Percentiles rank a stretch among this genome's conserved stretches.
These are phyloP conservation scores for Brachyptera putata DNA, from an alignment of 2,888 invertebrate species.

Conservation along the genomic window DNA sequence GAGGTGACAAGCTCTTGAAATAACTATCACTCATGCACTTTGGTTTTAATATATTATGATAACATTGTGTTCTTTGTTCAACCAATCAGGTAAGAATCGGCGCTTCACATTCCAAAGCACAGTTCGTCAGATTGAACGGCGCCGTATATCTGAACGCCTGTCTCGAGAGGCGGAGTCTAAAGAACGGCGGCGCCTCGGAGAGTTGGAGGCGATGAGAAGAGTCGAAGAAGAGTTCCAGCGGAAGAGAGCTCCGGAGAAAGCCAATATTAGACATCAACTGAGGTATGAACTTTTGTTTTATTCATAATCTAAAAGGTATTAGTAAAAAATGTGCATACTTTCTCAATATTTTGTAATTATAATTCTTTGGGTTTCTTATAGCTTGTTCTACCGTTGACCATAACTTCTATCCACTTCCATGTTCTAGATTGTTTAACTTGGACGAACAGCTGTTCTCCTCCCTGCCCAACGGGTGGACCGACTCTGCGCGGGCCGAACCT, in stretches of 20 bases:
- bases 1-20: too few species aligned
- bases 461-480: conserved; percentile 49
- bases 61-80: not conserved
- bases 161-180: conserved; percentile 72
- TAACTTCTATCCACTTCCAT: too few species aligned
- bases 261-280: conserved; percentile 65
- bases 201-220: conserved; percentile 76
- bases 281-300: too few species aligned
- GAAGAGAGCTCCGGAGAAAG: conserved; percentile 62
- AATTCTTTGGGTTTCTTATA: too few species aligned
- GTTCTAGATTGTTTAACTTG: conserved; percentile 58
- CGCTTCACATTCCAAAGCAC: conserved; percentile 82
- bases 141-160: conserved; percentile 67
- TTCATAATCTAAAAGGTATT: too few species aligned
- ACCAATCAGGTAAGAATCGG: conserved; percentile 40
- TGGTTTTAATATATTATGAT: not conserved
- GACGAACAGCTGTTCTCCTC: conserved; percentile 54
- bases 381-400: not conserved
- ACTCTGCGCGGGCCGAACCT: conserved; percentile 56
- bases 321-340: too few species aligned
- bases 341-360: too few species aligned
- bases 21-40: too few species aligned
- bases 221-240: conserved; percentile 85
- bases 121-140: conserved; percentile 72
- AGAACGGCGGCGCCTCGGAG: conserved; percentile 68